Conservation (phyloP, 2,888 invertebrate genomes). For the Acrobasis repandana region DNA sequence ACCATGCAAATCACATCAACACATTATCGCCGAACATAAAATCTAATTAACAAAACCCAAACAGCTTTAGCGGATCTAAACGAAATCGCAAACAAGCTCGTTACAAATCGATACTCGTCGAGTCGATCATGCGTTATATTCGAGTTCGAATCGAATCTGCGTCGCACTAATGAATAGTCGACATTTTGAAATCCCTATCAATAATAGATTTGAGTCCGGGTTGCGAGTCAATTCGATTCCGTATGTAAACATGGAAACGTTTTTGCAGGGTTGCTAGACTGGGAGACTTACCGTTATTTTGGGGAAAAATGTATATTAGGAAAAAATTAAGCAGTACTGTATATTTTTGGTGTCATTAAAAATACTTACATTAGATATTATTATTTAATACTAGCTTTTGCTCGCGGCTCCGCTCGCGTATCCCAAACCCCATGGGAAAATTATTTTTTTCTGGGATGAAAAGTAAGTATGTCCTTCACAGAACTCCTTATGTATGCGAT, state of each 20-base stretch:
- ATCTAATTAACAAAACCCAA: slow-evolving; percentile 20
- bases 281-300: too few relatives aligned
- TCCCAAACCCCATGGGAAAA: too few relatives aligned
- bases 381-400: too few relatives aligned
- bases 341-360: too few relatives aligned
- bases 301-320: too few relatives aligned
- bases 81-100: slow-evolving; percentile 20
- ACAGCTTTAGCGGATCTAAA: slow-evolving; percentile 8
- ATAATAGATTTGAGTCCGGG: slow-evolving; percentile 59
- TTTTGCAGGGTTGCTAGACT: neutral
- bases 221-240: slow-evolving; percentile 52
- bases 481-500: too few relatives aligned
- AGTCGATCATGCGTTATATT: slow-evolving; percentile 44
- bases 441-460: too few relatives aligned
- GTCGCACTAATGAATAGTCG: slow-evolving; percentile 57
- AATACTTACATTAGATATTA: too few relatives aligned
- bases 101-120: slow-evolving; percentile 19
- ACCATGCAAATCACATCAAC: slow-evolving; percentile 3
- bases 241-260: slow-evolving; percentile 31
- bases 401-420: too few relatives aligned
- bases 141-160: slow-evolving; percentile 41
- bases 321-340: too few relatives aligned
- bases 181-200: slow-evolving; percentile 57
- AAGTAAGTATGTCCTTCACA: too few relatives aligned
- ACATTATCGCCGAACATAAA: slow-evolving; percentile 18